Evolutionary conservation across 2,888 invertebrate genomes (phyloP), one percentile per base, ranked within the genome.

Genomic region (Microchrysa polita): DNA sequence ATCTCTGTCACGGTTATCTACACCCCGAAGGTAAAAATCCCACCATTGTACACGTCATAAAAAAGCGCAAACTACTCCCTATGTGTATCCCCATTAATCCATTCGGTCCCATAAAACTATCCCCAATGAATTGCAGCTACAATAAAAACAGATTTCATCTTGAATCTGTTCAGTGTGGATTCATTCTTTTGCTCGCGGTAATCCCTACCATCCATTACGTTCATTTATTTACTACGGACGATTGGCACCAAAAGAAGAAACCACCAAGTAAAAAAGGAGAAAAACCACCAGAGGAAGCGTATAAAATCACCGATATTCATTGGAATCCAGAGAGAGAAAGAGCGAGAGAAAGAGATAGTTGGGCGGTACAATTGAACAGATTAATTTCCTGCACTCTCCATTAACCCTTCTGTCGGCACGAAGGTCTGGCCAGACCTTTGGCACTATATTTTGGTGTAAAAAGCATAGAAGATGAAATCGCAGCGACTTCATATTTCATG

Each of bases 301-400:
- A 12, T n/a, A 48, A 48, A 48, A 48, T 5, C 48, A 12, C 10
- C 48, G 16, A 48, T 48, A 48, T 48, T 7, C 27, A 34, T n/a
- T n/a, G n/a, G n/a, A n/a, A n/a, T 34, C 48, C 48, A 12, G n/a
- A n/a, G n/a, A n/a, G n/a, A n/a, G n/a, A n/a, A n/a, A n/a, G n/a
- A n/a, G n/a, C n/a, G n/a, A n/a, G n/a, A n/a, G n/a, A n/a, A n/a
- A n/a, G n/a, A n/a, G n/a, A 48, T 12, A 12, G 48, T 42, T 42
- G 42, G 60, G 27, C n/a, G 40, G 61, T 34, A 61, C 61, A 61
- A 61, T 61, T 18, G 61, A 61, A 42, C 61, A 61, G 61, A 61
- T 61, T 61, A 61, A 61, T 61, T 61, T 34, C 40, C 61, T 61
- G 40, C 61, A 61, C 40, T 16, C 61, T 40, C 61, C 61, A 61